These are phyloP conservation scores for Leucozona laternaria DNA, from an alignment of 2,888 invertebrate genomes.

Conservation along the genomic window DNA sequence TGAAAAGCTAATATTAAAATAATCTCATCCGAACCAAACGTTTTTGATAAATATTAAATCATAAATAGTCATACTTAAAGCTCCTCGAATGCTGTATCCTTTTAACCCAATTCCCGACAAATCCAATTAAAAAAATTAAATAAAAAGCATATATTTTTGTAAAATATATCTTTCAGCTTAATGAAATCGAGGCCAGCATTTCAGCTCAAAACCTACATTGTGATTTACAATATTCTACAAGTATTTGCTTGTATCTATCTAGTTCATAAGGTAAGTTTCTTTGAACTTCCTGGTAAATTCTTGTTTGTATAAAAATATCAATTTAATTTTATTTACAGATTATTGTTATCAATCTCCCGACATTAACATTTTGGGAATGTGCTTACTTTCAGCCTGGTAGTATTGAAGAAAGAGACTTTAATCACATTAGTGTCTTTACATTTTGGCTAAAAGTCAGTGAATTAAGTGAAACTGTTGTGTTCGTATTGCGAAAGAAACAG, in stretches of 20 bases:
- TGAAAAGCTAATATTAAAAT: too few relatives aligned
- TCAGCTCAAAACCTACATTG: constrained; percentile 87
- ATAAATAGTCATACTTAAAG: too few relatives aligned
- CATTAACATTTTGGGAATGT: constrained; percentile 78
- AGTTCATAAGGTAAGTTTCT: constrained; percentile 77
- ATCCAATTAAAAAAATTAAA: neutral
- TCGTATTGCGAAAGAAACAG: constrained; percentile 89
- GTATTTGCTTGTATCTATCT: constrained; percentile 84
- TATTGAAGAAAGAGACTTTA: constrained; percentile 70
- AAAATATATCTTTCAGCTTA: constrained; percentile 76
- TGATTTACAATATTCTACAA: constrained; percentile 92
- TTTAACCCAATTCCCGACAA: too few relatives aligned
- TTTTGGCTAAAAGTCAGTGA: constrained; percentile 88
- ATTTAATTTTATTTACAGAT: constrained; percentile 76
- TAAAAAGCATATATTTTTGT: neutral
- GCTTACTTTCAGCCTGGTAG: constrained; percentile 62
- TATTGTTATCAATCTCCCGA: constrained; percentile 75
- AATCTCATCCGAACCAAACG: too few relatives aligned
- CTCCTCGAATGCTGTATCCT: too few relatives aligned
- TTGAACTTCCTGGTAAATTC: neutral
- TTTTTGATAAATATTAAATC: too few relatives aligned
- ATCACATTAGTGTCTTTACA: constrained; percentile 86
- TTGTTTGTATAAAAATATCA: neutral
- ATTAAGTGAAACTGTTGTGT: constrained; percentile 89
- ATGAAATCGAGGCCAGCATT: constrained; percentile 90